Evolutionary conservation across 2,113 vertebrate species (phyloP), one percentile per base, ranked within the genome.

Genomic region (Brevimyrus niger): DNA sequence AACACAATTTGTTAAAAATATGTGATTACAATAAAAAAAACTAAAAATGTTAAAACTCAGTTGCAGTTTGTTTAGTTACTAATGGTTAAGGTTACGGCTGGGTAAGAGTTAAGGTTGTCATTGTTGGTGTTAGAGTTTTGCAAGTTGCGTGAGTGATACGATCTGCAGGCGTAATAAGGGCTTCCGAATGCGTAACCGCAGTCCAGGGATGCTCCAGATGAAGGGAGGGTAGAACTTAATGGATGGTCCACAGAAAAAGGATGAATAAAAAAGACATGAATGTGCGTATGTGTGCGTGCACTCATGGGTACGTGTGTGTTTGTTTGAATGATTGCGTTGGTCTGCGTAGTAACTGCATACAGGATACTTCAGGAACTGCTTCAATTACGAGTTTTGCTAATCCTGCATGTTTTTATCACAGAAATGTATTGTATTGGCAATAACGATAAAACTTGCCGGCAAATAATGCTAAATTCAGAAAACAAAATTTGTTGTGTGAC

Each of bases 111-210:
- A 27, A 27, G n/a, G 23, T 65, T 31, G n/a, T 69, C n/a, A 69
- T 10, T 69, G 61, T 13, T 31, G n/a, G n/a, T 9, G 31, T 69
- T 69, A 69, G 10, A 27, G 27, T 69, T 69, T 69, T 27, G n/a
- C 61, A 65, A 93, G 87, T 96, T 96, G 88, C 96, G 96, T 89
- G 96, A 95, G 93, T 97, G 96, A 47, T 95, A 95, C 91, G 96
- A 93, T 89, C 97, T 94, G 92, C 97, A 97, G 91, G 96, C 96
- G 91, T 97, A 97, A 91, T 97, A 97, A 23, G 96, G 95, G 92
- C 95, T 96, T 0, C 95, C 96, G 89, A 97, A 97, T 1, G 96
- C 95, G 87, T 97, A 97, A 21, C 96, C 96, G 46, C 96, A 97
- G 35, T 96, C 95, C 92, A 97, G 89, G 38, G 96, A 92, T 10